Conservation (phyloP, 2,113 vertebrate species). For the Agelaius tricolor region DNA sequence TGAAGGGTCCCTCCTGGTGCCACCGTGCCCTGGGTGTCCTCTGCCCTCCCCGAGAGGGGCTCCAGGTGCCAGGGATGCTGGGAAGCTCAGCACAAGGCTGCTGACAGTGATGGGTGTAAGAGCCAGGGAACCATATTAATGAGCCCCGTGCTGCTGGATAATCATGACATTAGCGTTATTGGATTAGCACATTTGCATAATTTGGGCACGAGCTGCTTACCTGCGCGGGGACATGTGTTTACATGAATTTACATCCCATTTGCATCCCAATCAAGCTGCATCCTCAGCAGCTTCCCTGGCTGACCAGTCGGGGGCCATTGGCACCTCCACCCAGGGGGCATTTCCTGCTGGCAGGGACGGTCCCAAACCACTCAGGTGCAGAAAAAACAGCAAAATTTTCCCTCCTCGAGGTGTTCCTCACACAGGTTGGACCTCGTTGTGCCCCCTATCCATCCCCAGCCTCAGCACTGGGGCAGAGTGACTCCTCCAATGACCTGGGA, state of each 20-base stretch:
- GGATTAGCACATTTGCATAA: constrained; percentile 58
- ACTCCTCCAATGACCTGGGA: too few species aligned
- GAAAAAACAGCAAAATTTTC: too few species aligned
- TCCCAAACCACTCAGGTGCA: too few species aligned
- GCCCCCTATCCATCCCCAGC: too few species aligned
- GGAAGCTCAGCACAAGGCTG: not conserved
- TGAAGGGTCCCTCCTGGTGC: fast-evolving
- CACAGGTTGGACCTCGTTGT: too few species aligned
- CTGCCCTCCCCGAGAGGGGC: not conserved
- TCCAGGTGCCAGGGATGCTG: not conserved
- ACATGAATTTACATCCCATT: constrained; percentile 52
- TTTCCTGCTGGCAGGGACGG: not conserved
- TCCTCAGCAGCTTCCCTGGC: not conserved
- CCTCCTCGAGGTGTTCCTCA: too few species aligned
- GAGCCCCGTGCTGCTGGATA: constrained; percentile 30
- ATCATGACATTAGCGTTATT: constrained; percentile 56
- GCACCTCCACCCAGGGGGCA: not conserved
- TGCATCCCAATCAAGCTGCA: constrained; percentile 31
- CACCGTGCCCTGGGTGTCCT: not conserved
- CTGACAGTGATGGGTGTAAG: constrained; percentile 30
- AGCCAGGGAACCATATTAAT: constrained; percentile 29
- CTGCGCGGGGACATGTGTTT: constrained; percentile 26
- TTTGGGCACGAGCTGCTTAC: constrained; percentile 49
- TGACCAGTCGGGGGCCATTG: not conserved
- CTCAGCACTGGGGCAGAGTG: not conserved